Base-by-base conservation (phyloP, 1,140 invertebrate genomes). In the Danaus plexippus region DNA sequence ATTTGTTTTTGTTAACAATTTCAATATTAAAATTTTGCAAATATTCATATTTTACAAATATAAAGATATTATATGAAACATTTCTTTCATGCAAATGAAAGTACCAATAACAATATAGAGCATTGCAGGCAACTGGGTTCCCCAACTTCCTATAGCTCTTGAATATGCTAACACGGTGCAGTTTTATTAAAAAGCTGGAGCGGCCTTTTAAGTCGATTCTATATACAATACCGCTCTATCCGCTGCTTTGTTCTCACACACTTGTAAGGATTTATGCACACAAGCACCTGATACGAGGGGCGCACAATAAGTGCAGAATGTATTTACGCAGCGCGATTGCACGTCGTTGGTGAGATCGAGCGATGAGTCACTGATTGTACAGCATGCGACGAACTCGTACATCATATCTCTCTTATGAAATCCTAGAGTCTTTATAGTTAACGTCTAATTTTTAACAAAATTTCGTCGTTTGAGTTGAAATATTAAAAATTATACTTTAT, bases 321-420 rank as follows among this genome's bases (percentile, higher is more conserved):
- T 82, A 82, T 82, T 82, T 82, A 75, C 77, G 58, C 58, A 64
- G 66, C 61, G 66, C 75, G 75, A 78, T 80, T 78, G 78, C 71
- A 71, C 69, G 66, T 69, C 55, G 66, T 66, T 65, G 61, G 52
- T 51, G 54, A 57, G 58, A 68, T 66, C 59, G 62, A 53, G 52
- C 54, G 56, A 57, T 63, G 56, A 57, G 51, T 50, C 57, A 46
- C 44, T 53, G 43, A 64, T 64, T 54, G 41, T 56, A 47, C 40
- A 32, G 42, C 48, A 51, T 54, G 54, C 51, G 51, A 64, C 51
- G 57, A 64, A 42, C 43, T 48, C 41, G 22, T 32, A 48, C 51
- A 64, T 22, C 53, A 22, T 56, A 49, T 47, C n/a, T 49, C 11
- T 45, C 13, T 52, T 56, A 61, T 61, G 49, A 52, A 11, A 47